These are phyloP conservation scores for Osmerus mordax DNA, from an alignment of 2,113 vertebrate genomes.

Conservation along the genomic window DNA sequence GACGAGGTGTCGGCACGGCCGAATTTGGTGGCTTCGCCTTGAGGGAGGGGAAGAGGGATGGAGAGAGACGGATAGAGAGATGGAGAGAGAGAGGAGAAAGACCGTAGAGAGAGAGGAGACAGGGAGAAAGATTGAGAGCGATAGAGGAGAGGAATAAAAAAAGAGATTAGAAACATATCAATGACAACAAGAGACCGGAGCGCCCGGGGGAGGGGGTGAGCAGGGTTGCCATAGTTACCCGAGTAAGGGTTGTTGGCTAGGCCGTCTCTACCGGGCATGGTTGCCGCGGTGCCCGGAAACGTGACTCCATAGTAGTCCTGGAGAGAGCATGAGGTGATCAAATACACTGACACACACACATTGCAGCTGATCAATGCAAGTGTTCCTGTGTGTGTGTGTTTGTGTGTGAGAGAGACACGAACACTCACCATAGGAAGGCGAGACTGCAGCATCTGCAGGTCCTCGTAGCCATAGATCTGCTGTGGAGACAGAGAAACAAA, in stretches of 20 bases:
- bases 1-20: constrained; percentile 91
- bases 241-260: constrained; percentile 90
- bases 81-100: background rate
- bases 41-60: no score
- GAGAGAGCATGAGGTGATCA: background rate
- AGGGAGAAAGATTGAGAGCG: background rate
- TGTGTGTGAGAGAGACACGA: background rate
- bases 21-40: constrained; percentile 91
- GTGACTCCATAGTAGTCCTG: constrained; percentile 98
- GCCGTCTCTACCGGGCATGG: constrained; percentile 89
- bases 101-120: background rate
- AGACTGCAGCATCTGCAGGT: constrained; percentile 95
- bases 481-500: constrained; percentile 51
- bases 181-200: background rate
- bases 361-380: background rate
- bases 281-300: constrained; percentile 85
- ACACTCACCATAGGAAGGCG: constrained; percentile 90
- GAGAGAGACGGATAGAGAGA: no score
- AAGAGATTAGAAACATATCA: background rate
- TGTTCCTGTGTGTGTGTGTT: no score
- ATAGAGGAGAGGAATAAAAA: background rate
- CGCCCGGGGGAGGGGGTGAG: background rate
- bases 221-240: constrained; percentile 64
- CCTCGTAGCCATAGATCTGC: constrained; percentile 96
- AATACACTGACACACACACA: background rate